Percentiles rank a stretch among this genome's conserved stretches.
Evolutionary conservation across 1,140 invertebrate genomes (phyloP).

Genomic region (Heliconius nattereri): DNA sequence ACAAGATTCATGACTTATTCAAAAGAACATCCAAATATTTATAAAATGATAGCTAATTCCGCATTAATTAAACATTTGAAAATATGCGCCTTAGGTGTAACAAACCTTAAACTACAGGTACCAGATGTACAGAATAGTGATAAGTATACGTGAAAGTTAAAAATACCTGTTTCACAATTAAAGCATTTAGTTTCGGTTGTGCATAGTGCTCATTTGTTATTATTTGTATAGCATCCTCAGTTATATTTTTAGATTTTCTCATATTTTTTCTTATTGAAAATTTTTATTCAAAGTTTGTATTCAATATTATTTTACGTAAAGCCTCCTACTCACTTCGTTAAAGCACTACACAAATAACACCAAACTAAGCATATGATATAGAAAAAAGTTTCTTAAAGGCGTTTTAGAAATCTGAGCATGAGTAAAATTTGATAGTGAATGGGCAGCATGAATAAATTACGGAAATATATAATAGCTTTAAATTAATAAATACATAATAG

Average conservation of each 20-base stretch:
- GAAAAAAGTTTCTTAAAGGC: background rate
- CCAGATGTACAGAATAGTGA: constrained; percentile 53
- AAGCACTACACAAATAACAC: constrained; percentile 11
- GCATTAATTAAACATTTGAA: constrained; percentile 22
- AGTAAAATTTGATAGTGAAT: background rate
- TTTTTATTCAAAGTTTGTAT: background rate
- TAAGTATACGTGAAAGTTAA: constrained; percentile 67
- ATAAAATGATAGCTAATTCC: constrained; percentile 14
- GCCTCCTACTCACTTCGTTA: background rate
- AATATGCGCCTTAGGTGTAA: constrained; percentile 28
- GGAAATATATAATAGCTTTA: background rate
- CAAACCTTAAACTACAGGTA: constrained; percentile 48
- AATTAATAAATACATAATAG: no score
- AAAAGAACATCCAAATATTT: background rate
- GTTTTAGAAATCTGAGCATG: constrained; percentile 1
- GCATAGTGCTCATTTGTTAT: constrained; percentile 51
- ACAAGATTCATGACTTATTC: background rate
- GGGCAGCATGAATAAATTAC: background rate
- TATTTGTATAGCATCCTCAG: constrained; percentile 25
- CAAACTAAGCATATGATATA: background rate
- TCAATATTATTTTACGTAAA: background rate
- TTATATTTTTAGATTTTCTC: background rate
- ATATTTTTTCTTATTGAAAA: background rate
- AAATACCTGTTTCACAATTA: constrained; percentile 79
- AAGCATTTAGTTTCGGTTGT: constrained; percentile 78